Evolutionary conservation across 2,797 vertebrate genomes (phyloP), one percentile per base, ranked within the genome.

Genomic region (Parauchenoglanis punctatus): DNA sequence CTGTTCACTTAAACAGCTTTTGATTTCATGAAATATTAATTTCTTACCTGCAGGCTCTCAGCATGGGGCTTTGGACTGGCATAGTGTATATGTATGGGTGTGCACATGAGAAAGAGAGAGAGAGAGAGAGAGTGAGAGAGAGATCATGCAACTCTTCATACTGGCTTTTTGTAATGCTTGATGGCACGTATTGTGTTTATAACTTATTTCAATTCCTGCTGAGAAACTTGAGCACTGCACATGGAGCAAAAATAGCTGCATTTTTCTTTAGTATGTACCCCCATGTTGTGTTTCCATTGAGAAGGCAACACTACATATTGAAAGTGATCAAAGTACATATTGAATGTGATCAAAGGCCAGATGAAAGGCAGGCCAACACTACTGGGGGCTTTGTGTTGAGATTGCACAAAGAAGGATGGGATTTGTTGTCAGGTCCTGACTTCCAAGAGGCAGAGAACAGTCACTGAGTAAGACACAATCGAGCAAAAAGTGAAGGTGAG

Each of bases 11-110:
- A 93, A 95, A 94, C 92, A 94, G 89, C 82, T 82, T 90, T 93
- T 94, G 93, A 94, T 94, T 94, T 94, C 93, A 95, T 95, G 93
- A 95, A 95, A 94, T 93, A 95, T 95, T 92, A 92, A 95, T 94
- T 86, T 49, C 59, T 85, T 83, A 92, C 88, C 93, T 92, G 93
- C 91, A 90, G 93, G 90, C 82, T 59, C 89, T 91, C 93, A 49
- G 91, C 89, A 31, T 67, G 65, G 65, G n/a, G 63, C n/a, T 13
- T 28, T 65, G 63, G 63, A 65, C 63, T 63, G n/a, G 63, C 13
- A 65, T 65, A 65, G 89, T 85, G 25, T 4, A 49, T 84, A 13
- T 84, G 73, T 80, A 52, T 80, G 54, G 58, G 61, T 68, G 75
- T 49, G 46, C 46, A 49, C 8, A 10, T 49, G 68, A 10, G 68